Base-by-base conservation (phyloP, 2,113 vertebrate genomes). In the Myotis lucifugus region DNA sequence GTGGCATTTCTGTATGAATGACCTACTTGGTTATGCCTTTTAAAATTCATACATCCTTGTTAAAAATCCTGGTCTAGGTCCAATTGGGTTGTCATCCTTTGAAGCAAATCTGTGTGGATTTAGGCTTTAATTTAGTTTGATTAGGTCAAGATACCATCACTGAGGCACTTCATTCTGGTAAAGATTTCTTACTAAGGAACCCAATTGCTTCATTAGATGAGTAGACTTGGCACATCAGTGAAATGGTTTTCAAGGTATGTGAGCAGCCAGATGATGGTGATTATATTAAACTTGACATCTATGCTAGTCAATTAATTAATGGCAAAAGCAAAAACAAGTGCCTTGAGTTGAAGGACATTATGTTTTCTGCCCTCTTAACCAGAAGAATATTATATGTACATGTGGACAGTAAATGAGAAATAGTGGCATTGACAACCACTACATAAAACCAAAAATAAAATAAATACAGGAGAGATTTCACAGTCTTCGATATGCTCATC, bases 261-360 rank as follows among this genome's bases (percentile, higher is more conserved):
- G 8, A 76, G 5, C 50, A 72, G n/a, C 8, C 14, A 72, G 11
- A 64, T 93, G 42, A 40, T 56, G 8, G 50, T 66, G 79, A 73
- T 95, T 72, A 48, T 61, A 87, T 54, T 82, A 87, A 64, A 94
- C 25, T 12, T 56, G 64, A 69, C 54, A 87, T 92, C 54, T 74
- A 52, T 32, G n/a, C 21, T 37, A 72, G 61, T 72, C 64, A 94
- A 25, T 78, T 90, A 94, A 34, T 87, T 87, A 73, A 94, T 78
- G 70, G 52, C 19, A 82, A 88, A 89, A 85, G 73, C 27, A 83
- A 72, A 95, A 90, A 56, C 46, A 77, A 90, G 10, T 89, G 42
- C 37, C 88, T 86, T 61, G 56, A 84, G 46, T 46, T 85, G 61
- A 92, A 37, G 17, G 34, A n/a, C 8, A 73, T 69, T 85, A 77